These are phyloP conservation scores for Grallaria varia DNA, from an alignment of 2,113 vertebrate species.

Conservation along the genomic window DNA sequence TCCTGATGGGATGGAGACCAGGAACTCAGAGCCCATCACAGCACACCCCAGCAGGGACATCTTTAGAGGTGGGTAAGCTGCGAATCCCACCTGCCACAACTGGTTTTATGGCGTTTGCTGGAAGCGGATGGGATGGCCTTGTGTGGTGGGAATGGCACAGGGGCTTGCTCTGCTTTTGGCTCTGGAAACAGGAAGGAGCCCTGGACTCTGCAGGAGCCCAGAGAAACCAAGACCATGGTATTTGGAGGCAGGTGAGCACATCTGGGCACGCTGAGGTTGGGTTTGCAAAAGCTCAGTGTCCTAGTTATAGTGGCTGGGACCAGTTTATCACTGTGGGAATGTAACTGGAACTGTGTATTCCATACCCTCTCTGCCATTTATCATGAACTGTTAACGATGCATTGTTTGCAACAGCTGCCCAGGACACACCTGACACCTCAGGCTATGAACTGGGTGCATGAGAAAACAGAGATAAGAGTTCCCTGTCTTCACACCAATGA, in stretches of 20 bases:
- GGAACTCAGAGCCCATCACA: background rate
- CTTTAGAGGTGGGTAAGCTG: background rate
- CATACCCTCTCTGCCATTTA: no score
- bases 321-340: no score
- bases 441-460: no score
- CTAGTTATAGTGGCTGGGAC: no score
- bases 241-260: background rate
- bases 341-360: no score
- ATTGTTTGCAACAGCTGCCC: no score
- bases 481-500: no score
- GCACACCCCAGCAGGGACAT: background rate
- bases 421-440: no score
- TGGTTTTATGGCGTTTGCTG: background rate
- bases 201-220: background rate
- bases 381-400: no score
- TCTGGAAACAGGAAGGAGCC: background rate
- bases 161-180: background rate
- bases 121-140: background rate
- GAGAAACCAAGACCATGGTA: background rate
- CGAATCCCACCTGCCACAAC: fast-evolving
- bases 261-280: background rate
- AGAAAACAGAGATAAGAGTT: no score
- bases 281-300: background rate
- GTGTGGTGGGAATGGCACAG: background rate
- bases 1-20: background rate